Evolutionary conservation across 2,888 invertebrate species (phyloP).

Genomic region (Thymelicus lineola): DNA sequence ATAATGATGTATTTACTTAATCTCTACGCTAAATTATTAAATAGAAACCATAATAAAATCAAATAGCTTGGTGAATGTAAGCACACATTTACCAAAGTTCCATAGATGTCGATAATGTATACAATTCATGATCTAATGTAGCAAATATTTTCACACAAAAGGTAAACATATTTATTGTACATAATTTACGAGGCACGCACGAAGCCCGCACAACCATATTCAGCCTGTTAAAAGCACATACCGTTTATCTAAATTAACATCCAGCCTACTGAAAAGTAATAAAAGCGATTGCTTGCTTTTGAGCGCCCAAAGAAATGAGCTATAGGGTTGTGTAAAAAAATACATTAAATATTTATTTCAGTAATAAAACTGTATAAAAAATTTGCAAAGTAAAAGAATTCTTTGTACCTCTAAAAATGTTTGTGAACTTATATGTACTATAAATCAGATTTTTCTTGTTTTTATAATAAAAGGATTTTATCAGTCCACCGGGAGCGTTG

Average conservation of each 20-base stretch:
- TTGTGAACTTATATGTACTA: not conserved
- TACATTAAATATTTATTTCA: not conserved
- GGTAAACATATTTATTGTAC: constrained; percentile 18
- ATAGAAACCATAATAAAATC: not conserved
- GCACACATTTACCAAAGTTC: not conserved
- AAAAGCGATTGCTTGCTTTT: constrained; percentile 53
- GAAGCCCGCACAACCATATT: constrained; percentile 39
- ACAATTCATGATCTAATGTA: not conserved
- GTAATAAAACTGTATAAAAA: no score
- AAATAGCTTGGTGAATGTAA: not conserved
- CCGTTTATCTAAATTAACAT: constrained; percentile 67
- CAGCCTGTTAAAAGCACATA: constrained; percentile 62
- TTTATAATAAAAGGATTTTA: constrained; percentile 6
- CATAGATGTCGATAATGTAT: not conserved
- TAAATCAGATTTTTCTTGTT: not conserved
- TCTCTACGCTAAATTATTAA: no score
- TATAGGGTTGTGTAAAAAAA: constrained; percentile 48
- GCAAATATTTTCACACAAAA: constrained; percentile 20
- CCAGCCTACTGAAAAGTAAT: constrained; percentile 61
- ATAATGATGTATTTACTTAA: no score
- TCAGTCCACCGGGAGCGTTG: constrained; percentile 1
- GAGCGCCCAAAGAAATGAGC: constrained; percentile 22
- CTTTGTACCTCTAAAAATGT: no score
- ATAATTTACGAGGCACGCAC: constrained; percentile 6
- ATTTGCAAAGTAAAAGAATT: no score